Evolutionary conservation across 2,888 invertebrate genomes (phyloP).

Genomic region (Aelia acuminata): DNA sequence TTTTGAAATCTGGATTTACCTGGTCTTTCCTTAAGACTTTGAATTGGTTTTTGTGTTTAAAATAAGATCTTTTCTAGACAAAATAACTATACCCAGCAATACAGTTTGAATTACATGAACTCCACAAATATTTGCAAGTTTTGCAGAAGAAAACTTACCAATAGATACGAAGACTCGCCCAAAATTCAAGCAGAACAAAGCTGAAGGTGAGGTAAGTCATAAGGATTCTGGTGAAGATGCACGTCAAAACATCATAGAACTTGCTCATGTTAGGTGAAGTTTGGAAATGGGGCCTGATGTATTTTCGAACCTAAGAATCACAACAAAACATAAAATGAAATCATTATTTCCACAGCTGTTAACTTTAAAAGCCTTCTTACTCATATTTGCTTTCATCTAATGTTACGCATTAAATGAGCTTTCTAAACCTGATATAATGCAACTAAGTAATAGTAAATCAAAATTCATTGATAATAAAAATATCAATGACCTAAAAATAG

Average conservation of each 20-base stretch:
- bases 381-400: too few species aligned
- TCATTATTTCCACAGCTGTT: background rate
- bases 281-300: slow-evolving; percentile 84
- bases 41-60: too few species aligned
- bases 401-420: too few species aligned
- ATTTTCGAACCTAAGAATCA: slow-evolving; percentile 86
- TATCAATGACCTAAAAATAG: too few species aligned
- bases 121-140: background rate
- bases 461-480: too few species aligned
- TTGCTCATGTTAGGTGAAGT: slow-evolving; percentile 77
- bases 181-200: slow-evolving; percentile 90
- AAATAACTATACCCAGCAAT: too few species aligned
- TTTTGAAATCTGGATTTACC: too few species aligned
- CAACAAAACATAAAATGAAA: slow-evolving; percentile 66
- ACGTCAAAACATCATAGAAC: slow-evolving; percentile 87
- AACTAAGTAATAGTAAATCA: too few species aligned
- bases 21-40: too few species aligned
- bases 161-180: slow-evolving; percentile 82
- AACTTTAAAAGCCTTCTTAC: background rate
- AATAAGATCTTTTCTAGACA: too few species aligned
- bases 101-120: too few species aligned
- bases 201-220: slow-evolving; percentile 93
- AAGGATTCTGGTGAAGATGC: slow-evolving; percentile 84
- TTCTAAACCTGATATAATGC: too few species aligned
- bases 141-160: slow-evolving; percentile 74